Percentiles rank a stretch among this genome's conserved stretches.
Conservation (phyloP, 2,888 invertebrate genomes). For the Watsonalla cultraria region DNA sequence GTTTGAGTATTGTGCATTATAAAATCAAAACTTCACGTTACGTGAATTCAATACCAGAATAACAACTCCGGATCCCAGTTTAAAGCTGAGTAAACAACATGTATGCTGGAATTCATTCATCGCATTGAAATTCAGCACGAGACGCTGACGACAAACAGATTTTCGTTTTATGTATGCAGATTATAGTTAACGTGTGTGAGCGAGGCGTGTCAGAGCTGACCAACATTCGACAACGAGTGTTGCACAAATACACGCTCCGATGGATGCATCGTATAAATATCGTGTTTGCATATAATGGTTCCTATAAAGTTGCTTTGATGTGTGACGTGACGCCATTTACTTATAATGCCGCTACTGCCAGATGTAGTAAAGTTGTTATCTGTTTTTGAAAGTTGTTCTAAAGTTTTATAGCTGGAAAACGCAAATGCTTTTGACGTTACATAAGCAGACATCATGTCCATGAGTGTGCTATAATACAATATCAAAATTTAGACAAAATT, state of each 20-base stretch:
- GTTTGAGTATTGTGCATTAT: too few relatives aligned
- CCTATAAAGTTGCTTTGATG: constrained; percentile 7
- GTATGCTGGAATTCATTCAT: constrained; percentile 10
- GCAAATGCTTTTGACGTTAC: too few relatives aligned
- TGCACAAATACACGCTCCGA: constrained; percentile 21
- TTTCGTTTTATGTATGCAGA: constrained; percentile 28
- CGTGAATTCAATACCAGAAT: background rate
- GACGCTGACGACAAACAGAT: constrained; percentile 22
- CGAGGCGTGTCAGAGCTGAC: constrained; percentile 12
- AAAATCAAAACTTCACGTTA: too few relatives aligned
- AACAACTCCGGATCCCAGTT: background rate
- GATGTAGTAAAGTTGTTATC: too few relatives aligned
- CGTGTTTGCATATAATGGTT: constrained; percentile 10
- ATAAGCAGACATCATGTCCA: too few relatives aligned
- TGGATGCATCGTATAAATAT: constrained; percentile 17
- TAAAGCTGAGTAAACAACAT: constrained; percentile 6
- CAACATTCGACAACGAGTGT: constrained; percentile 9
- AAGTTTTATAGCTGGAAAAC: too few relatives aligned
- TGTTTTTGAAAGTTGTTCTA: too few relatives aligned
- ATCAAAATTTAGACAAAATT: too few relatives aligned
- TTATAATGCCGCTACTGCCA: too few relatives aligned
- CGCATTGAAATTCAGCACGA: constrained; percentile 20
- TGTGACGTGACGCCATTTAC: background rate
- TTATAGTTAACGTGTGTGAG: constrained; percentile 13
- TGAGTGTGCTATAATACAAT: too few relatives aligned